Percentiles rank a stretch among this genome's conserved stretches.
phyloP scores from a whole-genome alignment of 2,888 invertebrate species.

The Troides helena region DNA sequence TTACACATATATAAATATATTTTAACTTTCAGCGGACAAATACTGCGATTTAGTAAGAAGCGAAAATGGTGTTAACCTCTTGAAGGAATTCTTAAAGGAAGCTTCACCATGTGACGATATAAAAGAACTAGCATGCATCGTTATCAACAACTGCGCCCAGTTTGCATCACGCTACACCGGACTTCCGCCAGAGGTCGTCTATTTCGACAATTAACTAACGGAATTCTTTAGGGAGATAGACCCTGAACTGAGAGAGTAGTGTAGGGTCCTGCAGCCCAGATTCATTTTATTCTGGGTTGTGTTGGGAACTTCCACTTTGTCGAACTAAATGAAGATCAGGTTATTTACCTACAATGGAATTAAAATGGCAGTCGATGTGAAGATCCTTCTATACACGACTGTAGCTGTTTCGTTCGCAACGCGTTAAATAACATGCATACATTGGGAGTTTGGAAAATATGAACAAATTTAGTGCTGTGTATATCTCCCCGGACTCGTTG shows the following conservation, averaged over 20 bases:
- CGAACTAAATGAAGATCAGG: background rate
- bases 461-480: background rate
- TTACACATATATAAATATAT: too few relatives aligned
- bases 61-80: slow-evolving; percentile 90
- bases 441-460: background rate
- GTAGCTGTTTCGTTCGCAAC: too few relatives aligned
- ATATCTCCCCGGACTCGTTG: slow-evolving; percentile 8
- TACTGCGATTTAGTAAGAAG: slow-evolving; percentile 93
- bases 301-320: background rate
- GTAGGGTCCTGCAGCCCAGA: slow-evolving; percentile 22
- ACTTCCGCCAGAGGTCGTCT: slow-evolving; percentile 33
- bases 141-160: slow-evolving; percentile 83
- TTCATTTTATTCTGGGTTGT: slow-evolving; percentile 15
- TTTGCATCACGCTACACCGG: slow-evolving; percentile 37
- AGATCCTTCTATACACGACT: background rate
- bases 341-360: background rate
- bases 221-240: slow-evolving; percentile 57
- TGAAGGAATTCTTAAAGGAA: slow-evolving; percentile 83
- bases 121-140: slow-evolving; percentile 84
- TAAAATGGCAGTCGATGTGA: background rate
- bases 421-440: background rate
- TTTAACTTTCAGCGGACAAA: slow-evolving; percentile 86
- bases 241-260: slow-evolving; percentile 53
- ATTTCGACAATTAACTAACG: slow-evolving; percentile 59
- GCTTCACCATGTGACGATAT: slow-evolving; percentile 83